Evolutionary conservation across 2,797 vertebrate species (phyloP), one percentile per base, ranked within the genome.

Genomic region (Epinephelus coioides): DNA sequence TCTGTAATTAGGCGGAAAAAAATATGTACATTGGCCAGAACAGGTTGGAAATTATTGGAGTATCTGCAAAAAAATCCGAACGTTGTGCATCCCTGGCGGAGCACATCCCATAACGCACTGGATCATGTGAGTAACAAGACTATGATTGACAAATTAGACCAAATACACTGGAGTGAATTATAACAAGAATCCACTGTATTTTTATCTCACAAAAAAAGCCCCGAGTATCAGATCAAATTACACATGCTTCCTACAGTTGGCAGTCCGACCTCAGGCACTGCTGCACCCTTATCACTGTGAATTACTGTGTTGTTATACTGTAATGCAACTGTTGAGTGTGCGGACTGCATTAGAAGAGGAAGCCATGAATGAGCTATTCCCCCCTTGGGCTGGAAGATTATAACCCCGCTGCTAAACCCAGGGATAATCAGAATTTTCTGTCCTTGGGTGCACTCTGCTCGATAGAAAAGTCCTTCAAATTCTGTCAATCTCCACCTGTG

Each of bases 381-480:
- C 73, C 85, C 79, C 69, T 9, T 21, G 51, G 81, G 84, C 85
- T 62, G 62, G 9, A 53, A 76, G 85, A 92, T 90, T 89, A 86
- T 67, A 88, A 88, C 81, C 81, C 62, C 0, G 50, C 89, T 85
- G 72, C 86, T 83, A 69, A 88, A 91, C 51, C 83, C 69, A 59
- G 77, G 70, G 63, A 87, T 87, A 88, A 91, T 92, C 88, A 8
- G 27, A 82, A 78, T 86, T 82, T 73, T 81, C 73, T 86, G 86
- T 88, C 87, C 91, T 92, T 88, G 79, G 81, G 79, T 82, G 30
- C 65, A 50, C 69, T 85, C 46, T 6, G 68, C 79, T 87, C 66
- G 13, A 86, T 87, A 76, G 71, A 76, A 81, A 86, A 87, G 81
- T 90, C 91, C 89, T 90, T 90, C 86, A 90, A 62, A 86, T 73